Conservation (phyloP, 2,888 invertebrate genomes). For the Mimumesa dahlbomi region DNA sequence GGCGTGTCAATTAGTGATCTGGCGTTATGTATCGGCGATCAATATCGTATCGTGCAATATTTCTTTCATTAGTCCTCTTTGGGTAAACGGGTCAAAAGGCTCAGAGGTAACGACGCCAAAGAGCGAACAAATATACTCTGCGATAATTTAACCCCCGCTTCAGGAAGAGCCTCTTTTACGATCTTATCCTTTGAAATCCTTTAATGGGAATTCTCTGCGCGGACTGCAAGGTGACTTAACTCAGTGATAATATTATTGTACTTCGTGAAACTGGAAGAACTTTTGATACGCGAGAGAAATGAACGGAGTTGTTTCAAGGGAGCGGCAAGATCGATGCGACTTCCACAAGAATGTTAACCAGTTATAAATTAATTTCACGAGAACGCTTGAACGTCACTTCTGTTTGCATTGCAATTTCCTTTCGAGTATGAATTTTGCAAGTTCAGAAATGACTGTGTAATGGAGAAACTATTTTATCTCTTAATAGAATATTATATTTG, state of each 20-base stretch:
- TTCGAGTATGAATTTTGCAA: neutral
- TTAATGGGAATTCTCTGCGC: constrained; percentile 60
- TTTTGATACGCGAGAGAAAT: constrained; percentile 50
- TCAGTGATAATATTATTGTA: constrained; percentile 62
- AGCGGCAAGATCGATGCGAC: constrained; percentile 15
- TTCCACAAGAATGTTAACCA: constrained; percentile 11
- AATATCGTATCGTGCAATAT: neutral
- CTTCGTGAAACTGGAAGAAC: constrained; percentile 37
- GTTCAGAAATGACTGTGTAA: neutral
- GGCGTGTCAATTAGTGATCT: too few species aligned
- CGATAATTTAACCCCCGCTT: constrained; percentile 56
- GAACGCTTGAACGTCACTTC: constrained; percentile 5
- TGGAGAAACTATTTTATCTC: neutral
- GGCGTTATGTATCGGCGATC: neutral
- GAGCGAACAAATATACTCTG: constrained; percentile 40
- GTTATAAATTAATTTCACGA: constrained; percentile 32
- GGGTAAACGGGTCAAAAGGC: constrained; percentile 42
- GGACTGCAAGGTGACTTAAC: constrained; percentile 54
- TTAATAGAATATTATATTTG: too few species aligned
- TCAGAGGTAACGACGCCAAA: neutral
- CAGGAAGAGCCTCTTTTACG: constrained; percentile 23
- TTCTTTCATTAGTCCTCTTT: neutral
- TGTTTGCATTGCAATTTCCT: constrained; percentile 19
- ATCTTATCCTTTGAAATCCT: constrained; percentile 64
- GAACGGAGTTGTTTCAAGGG: constrained; percentile 37